Evolutionary conservation across 2,888 invertebrate species (phyloP).

Genomic region (Oxytorus armatus): DNA sequence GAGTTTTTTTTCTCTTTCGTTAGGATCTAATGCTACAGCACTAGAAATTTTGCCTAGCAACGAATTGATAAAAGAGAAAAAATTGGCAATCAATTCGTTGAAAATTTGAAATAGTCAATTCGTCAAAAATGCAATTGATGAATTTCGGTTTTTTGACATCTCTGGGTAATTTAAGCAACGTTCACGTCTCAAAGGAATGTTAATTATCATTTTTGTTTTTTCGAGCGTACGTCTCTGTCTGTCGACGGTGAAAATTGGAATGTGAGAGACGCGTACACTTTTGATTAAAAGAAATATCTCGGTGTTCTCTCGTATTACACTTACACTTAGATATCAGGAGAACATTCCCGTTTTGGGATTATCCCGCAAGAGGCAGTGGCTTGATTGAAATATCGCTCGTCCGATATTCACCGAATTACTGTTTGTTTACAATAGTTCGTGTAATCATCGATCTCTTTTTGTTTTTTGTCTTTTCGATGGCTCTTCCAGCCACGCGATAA

Average conservation of each 20-base stretch:
- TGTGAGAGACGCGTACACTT: constrained; percentile 44
- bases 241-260: constrained; percentile 54
- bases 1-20: too few relatives aligned
- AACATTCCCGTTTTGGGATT: constrained; percentile 55
- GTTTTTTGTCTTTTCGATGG: constrained; percentile 24
- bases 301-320: constrained; percentile 32
- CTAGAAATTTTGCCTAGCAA: too few relatives aligned
- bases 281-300: constrained; percentile 23
- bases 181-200: constrained; percentile 47
- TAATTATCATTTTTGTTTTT: constrained; percentile 6
- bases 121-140: neutral
- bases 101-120: too few relatives aligned
- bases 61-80: too few relatives aligned
- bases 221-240: constrained; percentile 4
- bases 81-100: too few relatives aligned
- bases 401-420: constrained; percentile 41
- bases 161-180: neutral
- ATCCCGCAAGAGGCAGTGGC: constrained; percentile 76
- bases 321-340: constrained; percentile 59
- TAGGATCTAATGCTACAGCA: too few relatives aligned
- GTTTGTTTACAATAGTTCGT: neutral
- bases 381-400: constrained; percentile 71
- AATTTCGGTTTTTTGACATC: constrained; percentile 5
- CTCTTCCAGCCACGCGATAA: constrained; percentile 12
- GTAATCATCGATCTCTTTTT: neutral